These are phyloP conservation scores for Scolopax bukidnonensis DNA, from an alignment of 2,797 vertebrate genomes.

Conservation along the genomic window DNA sequence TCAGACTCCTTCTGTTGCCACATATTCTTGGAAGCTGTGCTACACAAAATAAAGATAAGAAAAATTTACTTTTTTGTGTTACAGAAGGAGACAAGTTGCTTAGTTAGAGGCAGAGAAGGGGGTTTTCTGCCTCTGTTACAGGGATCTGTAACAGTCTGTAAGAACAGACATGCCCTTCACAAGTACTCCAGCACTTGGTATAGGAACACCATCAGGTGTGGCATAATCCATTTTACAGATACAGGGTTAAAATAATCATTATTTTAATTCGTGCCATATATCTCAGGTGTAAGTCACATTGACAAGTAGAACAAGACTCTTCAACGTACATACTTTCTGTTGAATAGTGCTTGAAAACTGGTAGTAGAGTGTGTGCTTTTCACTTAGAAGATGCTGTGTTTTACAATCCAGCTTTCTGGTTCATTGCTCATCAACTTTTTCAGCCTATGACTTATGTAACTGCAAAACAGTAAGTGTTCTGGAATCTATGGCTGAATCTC, in stretches of 20 bases:
- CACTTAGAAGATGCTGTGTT: neutral
- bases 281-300: neutral
- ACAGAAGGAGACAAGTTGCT: neutral
- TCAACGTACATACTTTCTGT: neutral
- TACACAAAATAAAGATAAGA: slow-evolving; percentile 49
- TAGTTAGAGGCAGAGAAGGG: neutral
- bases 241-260: neutral
- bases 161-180: neutral
- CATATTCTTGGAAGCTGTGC: slow-evolving; percentile 59
- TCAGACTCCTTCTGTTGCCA: slow-evolving; percentile 62
- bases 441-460: neutral
- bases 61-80: neutral
- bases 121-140: neutral
- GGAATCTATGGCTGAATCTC: neutral
- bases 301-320: neutral
- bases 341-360: neutral
- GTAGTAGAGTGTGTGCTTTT: neutral
- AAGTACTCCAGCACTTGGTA: neutral
- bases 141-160: neutral
- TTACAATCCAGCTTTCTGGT: neutral
- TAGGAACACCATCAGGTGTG: neutral
- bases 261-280: neutral
- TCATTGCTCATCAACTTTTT: neutral
- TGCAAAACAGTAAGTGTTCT: neutral
- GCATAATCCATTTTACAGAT: neutral